Conservation (phyloP, 2,888 invertebrate genomes). For the Heteromurus nitidus region DNA sequence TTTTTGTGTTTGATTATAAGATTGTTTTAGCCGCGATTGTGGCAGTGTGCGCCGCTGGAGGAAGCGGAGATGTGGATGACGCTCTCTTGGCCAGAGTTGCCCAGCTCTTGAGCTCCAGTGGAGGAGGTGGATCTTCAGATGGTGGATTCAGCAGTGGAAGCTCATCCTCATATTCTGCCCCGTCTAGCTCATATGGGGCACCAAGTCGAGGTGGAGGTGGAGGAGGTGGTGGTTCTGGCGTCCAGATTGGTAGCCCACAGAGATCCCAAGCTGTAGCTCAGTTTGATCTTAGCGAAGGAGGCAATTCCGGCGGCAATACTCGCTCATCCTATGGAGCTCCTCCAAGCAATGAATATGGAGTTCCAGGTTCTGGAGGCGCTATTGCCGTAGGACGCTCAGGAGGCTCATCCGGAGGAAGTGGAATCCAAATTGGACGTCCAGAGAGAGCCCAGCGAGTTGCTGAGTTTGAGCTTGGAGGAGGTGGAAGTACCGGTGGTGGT, state of each 20-base stretch:
- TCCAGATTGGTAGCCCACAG: slow-evolving; percentile 61
- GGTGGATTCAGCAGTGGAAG: slow-evolving; percentile 13
- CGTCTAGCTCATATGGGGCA: slow-evolving; percentile 39
- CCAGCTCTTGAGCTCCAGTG: slow-evolving; percentile 17
- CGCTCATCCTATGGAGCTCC: background rate
- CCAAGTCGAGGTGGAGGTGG: slow-evolving; percentile 8
- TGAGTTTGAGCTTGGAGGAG: slow-evolving; percentile 47
- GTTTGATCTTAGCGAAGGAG: slow-evolving; percentile 40
- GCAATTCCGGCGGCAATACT: slow-evolving; percentile 35
- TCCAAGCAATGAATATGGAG: slow-evolving; percentile 9
- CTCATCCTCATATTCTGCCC: slow-evolving; percentile 31
- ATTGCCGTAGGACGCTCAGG: slow-evolving; percentile 4
- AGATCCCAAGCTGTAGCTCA: slow-evolving; percentile 59
- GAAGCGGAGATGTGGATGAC: slow-evolving; percentile 59
- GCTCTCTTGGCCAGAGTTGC: slow-evolving; percentile 48
- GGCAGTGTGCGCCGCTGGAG: slow-evolving; percentile 64
- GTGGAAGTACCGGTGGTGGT: slow-evolving; percentile 23
- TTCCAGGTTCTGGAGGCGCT: background rate
- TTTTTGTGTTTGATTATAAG: slow-evolving; percentile 25
- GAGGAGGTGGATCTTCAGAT: slow-evolving; percentile 27
- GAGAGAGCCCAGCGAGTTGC: slow-evolving; percentile 62
- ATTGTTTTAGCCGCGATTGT: slow-evolving; percentile 61
- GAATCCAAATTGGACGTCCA: slow-evolving; percentile 24
- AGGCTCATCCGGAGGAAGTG: slow-evolving; percentile 1
- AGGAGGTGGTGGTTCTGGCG: slow-evolving; percentile 35